Evolutionary conservation across 2,797 vertebrate species (phyloP).

Genomic region (Brachyrhaphis roseni): DNA sequence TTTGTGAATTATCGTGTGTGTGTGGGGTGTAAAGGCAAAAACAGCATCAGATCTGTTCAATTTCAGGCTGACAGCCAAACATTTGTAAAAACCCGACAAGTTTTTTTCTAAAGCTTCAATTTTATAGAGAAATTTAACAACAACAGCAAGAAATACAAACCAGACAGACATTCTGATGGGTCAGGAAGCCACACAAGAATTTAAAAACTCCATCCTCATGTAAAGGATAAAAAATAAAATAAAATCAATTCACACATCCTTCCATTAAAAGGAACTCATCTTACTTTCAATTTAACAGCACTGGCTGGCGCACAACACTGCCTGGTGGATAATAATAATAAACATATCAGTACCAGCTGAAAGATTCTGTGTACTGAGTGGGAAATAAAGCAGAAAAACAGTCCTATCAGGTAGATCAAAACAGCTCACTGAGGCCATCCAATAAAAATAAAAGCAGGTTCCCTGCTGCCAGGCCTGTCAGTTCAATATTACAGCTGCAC

Average conservation of each 20-base stretch:
- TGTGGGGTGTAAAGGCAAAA: background rate
- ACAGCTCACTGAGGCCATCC: constrained; percentile 16
- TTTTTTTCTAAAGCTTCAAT: background rate
- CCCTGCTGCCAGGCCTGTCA: constrained; percentile 49
- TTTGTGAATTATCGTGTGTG: background rate
- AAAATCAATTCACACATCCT: background rate
- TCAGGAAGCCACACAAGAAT: background rate
- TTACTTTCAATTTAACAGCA: background rate
- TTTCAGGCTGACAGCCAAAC: background rate
- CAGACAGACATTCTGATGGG: background rate
- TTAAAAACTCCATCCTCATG: background rate
- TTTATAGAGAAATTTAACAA: background rate
- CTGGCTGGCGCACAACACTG: constrained; percentile 7
- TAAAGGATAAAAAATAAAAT: background rate
- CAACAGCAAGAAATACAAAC: background rate
- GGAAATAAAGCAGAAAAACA: background rate
- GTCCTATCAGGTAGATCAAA: constrained; percentile 23
- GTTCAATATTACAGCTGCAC: constrained; percentile 37
- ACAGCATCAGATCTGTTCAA: background rate
- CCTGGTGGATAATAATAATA: background rate
- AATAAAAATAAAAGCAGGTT: constrained; percentile 12
- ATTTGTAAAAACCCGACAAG: background rate
- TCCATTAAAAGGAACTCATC: background rate
- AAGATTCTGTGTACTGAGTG: background rate
- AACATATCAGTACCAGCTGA: background rate